Evolutionary conservation across 2,888 invertebrate species (phyloP), one percentile per base, ranked within the genome.

Genomic region (Allophyes oxyacanthae): DNA sequence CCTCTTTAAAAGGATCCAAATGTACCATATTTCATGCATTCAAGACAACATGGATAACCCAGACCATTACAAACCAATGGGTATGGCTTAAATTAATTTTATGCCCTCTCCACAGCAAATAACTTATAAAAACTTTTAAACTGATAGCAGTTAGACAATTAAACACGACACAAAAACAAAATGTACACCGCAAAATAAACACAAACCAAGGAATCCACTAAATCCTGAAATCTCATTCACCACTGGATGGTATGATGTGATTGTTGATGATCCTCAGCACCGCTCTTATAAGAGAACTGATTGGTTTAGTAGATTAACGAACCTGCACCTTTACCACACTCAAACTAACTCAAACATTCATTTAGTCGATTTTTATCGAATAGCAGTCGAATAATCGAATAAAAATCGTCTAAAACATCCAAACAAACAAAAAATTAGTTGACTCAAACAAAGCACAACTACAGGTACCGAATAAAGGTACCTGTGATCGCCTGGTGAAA

Each of bases 401-500:
- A 8, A 8, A 14, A 13, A 15, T 20, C 10, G 30, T 10, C 9
- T 37, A 26, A 13, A 46, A 37, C 36, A 46, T 14, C 10, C 10
- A 44, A 44, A 45, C 14, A 36, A 20, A 28, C 9, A 38, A 37
- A 14, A 13, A 25, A 13, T 14, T 37, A 51, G 28, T 42, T 34
- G 26, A 43, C 40, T 46, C 11, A 37, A 49, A 43, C 26, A 54
- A 58, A 64, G 63, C 62, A 44, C 64, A 59, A 60, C 44, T 42
- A 60, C 77, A 81, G 81, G 81, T 81, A 69, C 72, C 72, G 48
- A 58, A 42, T 42, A 14, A 41, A 63, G 81, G 78, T 83, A 94
- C 94, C 92, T 94, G 94, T 73, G 90, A 90, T 62, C 94, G 81
- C 64, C 94, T 81, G 5, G 94, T 94, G 61, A 84, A 72, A 71